phyloP scores from a whole-genome alignment of 2,113 vertebrate genomes.

The Ancistrus triradiatus region DNA sequence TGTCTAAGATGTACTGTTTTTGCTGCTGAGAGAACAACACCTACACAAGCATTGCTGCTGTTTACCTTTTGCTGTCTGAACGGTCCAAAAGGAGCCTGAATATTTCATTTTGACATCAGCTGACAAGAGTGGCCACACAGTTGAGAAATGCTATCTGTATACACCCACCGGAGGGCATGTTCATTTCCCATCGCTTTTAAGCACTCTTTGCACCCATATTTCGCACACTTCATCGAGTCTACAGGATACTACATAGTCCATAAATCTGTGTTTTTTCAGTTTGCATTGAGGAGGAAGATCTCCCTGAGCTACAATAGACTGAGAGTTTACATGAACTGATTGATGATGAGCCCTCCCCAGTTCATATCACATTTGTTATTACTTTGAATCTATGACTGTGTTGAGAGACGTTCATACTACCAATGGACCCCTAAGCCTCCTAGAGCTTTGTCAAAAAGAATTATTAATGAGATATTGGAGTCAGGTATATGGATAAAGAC shows the following conservation, averaged over 20 bases:
- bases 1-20: background rate
- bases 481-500: slow-evolving; percentile 9
- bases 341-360: slow-evolving; percentile 10
- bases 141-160: slow-evolving; percentile 20
- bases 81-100: background rate
- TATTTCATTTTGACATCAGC: background rate
- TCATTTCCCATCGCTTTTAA: slow-evolving; percentile 19
- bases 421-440: slow-evolving; percentile 12
- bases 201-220: slow-evolving; percentile 1
- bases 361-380: background rate
- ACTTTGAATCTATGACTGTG: slow-evolving; percentile 21
- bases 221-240: slow-evolving; percentile 1
- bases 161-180: slow-evolving; percentile 23
- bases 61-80: background rate
- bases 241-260: background rate
- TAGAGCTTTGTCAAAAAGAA: slow-evolving; percentile 29
- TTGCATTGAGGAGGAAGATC: background rate
- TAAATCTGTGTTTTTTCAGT: slow-evolving; percentile 18
- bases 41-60: background rate
- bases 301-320: slow-evolving; percentile 14
- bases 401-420: slow-evolving; percentile 20
- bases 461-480: slow-evolving; percentile 30
- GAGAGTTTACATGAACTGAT: slow-evolving; percentile 15
- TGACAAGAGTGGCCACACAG: slow-evolving; percentile 8
- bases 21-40: background rate